A percentile compares a stretch with the other conserved stretches of the same genome.
These are phyloP conservation scores for Desmodus rotundus DNA, from an alignment of 2,113 vertebrate species.

Conservation along the genomic window DNA sequence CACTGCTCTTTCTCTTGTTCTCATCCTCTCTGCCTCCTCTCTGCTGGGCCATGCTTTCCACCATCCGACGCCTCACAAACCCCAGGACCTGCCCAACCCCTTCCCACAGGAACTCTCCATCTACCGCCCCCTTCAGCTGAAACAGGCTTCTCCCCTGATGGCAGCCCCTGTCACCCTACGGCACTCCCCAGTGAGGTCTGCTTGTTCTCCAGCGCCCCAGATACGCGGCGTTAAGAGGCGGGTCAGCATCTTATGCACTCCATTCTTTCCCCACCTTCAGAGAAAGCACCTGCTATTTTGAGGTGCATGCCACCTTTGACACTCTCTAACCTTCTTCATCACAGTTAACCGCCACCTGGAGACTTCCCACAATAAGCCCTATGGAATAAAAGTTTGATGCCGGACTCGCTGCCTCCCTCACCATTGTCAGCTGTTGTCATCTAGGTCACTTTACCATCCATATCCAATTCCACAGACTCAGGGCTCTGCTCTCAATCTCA, in stretches of 20 bases:
- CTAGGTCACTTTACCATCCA: neutral
- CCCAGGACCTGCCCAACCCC: neutral
- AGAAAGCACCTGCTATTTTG: neutral
- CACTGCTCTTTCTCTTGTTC: neutral
- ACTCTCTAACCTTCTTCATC: neutral
- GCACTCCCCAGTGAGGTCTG: neutral
- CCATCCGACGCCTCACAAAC: neutral
- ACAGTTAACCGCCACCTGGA: neutral
- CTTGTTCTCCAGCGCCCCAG: neutral
- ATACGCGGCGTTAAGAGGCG: neutral
- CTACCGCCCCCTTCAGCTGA: neutral
- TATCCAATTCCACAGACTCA: neutral
- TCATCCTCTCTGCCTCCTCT: neutral
- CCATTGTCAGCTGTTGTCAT: neutral
- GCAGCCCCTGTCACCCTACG: neutral
- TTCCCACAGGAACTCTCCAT: neutral
- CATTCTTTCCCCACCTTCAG: neutral
- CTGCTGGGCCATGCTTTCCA: neutral
- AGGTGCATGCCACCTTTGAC: neutral
- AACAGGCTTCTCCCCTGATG: neutral
- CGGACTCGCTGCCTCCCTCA: neutral
- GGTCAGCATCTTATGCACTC: neutral
- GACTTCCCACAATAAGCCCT: neutral
- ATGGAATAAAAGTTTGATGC: neutral
- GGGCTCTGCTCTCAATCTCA: neutral